phyloP scores from a whole-genome alignment of 2,888 invertebrate genomes.

The Phaonia tiefii region DNA sequence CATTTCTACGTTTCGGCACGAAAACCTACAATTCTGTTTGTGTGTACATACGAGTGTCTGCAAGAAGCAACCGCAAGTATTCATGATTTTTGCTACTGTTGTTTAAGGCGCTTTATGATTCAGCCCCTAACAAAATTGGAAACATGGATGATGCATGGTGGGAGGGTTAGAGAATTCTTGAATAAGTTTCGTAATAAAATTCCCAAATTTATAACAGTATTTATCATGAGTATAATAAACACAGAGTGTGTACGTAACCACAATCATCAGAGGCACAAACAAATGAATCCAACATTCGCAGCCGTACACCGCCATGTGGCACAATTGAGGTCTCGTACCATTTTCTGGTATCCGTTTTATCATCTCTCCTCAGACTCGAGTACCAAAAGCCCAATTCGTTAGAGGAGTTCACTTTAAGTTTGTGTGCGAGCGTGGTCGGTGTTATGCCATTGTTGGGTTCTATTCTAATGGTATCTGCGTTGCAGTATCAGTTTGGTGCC shows the following conservation, averaged over 20 bases:
- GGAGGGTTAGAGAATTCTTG: slow-evolving; percentile 25
- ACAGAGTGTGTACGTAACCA: not conserved
- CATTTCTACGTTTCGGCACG: not conserved
- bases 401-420: not conserved
- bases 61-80: not conserved
- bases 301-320: slow-evolving; percentile 26
- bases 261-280: slow-evolving; percentile 16
- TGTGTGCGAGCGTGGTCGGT: not conserved
- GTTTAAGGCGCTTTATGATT: not conserved
- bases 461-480: slow-evolving; percentile 2
- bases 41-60: not conserved
- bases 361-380: not conserved
- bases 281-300: slow-evolving; percentile 4
- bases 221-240: slow-evolving; percentile 24
- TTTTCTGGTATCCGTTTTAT: slow-evolving; percentile 2
- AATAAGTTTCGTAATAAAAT: slow-evolving; percentile 49
- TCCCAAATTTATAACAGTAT: slow-evolving; percentile 45
- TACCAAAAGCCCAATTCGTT: not conserved
- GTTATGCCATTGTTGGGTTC: not conserved
- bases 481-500: slow-evolving; percentile 37
- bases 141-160: slow-evolving; percentile 3
- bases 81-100: slow-evolving; percentile 9
- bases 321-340: slow-evolving; percentile 50
- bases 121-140: not conserved
- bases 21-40: slow-evolving; percentile 7